Evolutionary conservation across 2,888 invertebrate species (phyloP), one percentile per base, ranked within the genome.

Genomic region (Drosophila rellima): DNA sequence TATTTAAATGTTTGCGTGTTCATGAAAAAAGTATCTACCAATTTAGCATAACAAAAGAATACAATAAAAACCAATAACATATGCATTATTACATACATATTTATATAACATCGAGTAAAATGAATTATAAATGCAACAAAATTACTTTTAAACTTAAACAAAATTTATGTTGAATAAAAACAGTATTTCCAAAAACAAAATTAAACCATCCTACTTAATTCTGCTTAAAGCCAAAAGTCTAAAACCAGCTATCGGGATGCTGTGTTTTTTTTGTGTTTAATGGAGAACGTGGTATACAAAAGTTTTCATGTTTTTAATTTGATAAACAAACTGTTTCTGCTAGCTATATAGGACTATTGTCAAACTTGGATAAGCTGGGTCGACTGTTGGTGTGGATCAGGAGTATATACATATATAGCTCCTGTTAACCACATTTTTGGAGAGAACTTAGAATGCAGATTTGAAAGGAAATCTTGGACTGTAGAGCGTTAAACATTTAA

Each of bases 101-200:
- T 81, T 78, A 79, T 88, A 84, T 77, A 79, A 87, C 85, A 83
- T 82, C 80, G 88, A 84, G 84, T 82, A 85, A 80, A 78, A 72
- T 74, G 67, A 88, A 82, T 80, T 88, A 79, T 72, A 77, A 85
- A 74, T 78, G 83, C 86, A 85, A 79, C 70, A 79, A 79, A 83
- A 80, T 82, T 84, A 84, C 88, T 84, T 83, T 84, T 88, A 84
- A 84, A 75, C 74, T 80, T 77, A 80, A 84, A 86, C 33, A 83
- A 82, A 81, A 88, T 83, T 88, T 88, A 86, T 88, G 88, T 86
- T 86, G 85, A 86, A 86, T 86, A 86, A 86, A 81, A 86, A 86
- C 85, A 86, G 85, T 86, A 86, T 86, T 86, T 88, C 85, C 88
- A 86, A 80, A 86, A 84, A 83, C 70, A 57, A 63, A 11, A 11